Evolutionary conservation across 2,888 invertebrate genomes (phyloP), one percentile per base, ranked within the genome.

Genomic region (Drosophila prolongata): DNA sequence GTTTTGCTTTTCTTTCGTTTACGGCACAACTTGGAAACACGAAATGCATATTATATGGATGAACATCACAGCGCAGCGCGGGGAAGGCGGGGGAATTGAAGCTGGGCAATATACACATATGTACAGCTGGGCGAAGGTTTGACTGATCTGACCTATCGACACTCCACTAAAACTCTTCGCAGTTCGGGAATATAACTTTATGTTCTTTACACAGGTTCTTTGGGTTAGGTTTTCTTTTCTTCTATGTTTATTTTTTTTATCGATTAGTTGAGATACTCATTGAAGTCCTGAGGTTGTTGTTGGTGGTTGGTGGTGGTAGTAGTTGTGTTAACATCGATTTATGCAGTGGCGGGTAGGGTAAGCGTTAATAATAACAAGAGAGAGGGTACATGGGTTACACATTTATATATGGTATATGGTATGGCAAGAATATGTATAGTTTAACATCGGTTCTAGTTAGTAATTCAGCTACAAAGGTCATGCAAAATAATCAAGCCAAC

Each of bases 221-320:
- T 49, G 38, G 66, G 67, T 38, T 52, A 64, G 72, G 49, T 43
- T 47, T 42, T 50, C 11, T 65, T 50, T 56, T 65, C 69, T 67
- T 77, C 66, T 66, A 53, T 61, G 40, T 65, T 13, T 34, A 53
- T 50, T 42, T 50, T 43, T 55, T 58, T 75, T 50, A 24, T 67
- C 40, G 43, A 71, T 90, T 75, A 92, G 87, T 92, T 92, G 76
- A 92, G 90, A 90, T 92, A 92, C 90, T 92, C 92, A 92, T 92
- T 92, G 91, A 92, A 92, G 91, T 92, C 92, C 92, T 92, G 87
- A 85, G 79, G 77, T 74, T 65, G 71, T 66, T 68, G 65, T 52
- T 65, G 62, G 62, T 58, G 64, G 62, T 62, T 65, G 71, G 62
- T 70, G 44, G 72, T 69, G 46, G 59, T 67, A 71, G 75, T 83